Conservation (phyloP, 2,113 vertebrate species). For the Ammodramus savannarum region DNA sequence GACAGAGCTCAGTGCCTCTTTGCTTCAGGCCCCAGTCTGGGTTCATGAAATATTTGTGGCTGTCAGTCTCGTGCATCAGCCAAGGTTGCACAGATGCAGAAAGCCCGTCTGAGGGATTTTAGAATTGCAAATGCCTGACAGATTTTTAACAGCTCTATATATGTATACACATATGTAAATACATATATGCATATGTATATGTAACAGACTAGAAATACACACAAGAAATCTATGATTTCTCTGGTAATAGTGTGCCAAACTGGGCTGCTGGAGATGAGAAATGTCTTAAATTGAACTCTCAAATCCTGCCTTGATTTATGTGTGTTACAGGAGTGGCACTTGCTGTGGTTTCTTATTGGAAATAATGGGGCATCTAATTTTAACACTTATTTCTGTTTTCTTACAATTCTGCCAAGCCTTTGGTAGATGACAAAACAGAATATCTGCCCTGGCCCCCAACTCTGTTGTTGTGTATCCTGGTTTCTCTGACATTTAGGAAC, state of each 20-base stretch:
- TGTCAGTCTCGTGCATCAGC: background rate
- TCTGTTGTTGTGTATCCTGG: background rate
- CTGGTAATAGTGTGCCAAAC: background rate
- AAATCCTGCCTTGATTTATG: accelerated
- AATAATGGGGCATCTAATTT: background rate
- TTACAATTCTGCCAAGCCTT: background rate
- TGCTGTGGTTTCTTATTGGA: background rate
- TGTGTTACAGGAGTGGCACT: background rate
- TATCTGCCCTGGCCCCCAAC: background rate
- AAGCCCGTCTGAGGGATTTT: background rate
- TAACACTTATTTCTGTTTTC: background rate
- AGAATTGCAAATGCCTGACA: background rate
- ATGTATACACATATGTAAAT: background rate
- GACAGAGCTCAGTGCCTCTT: background rate
- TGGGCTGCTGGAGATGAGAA: background rate
- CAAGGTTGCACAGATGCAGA: background rate
- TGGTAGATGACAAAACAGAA: accelerated
- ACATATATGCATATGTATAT: background rate
- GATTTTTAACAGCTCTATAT: background rate
- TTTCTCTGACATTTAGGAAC: background rate
- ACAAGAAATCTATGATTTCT: background rate
- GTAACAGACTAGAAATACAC: background rate
- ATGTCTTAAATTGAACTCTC: background rate
- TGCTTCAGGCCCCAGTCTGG: background rate
- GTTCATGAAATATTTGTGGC: background rate